These are phyloP conservation scores for Sprattus sprattus DNA, from an alignment of 2,113 vertebrate genomes.

Conservation along the genomic window DNA sequence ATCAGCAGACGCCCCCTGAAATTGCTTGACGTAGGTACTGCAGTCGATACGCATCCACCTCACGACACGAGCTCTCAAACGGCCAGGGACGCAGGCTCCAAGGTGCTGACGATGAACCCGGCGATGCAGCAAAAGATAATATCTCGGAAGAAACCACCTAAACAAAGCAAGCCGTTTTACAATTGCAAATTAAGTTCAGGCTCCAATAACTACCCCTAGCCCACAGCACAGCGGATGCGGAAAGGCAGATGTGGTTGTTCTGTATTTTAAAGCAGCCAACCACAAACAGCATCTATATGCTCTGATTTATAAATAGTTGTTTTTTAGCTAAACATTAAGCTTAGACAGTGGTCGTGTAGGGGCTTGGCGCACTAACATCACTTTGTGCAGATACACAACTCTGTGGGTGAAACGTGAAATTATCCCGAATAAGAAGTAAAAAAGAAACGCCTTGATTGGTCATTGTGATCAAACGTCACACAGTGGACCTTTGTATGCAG, in stretches of 20 bases:
- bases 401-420: neutral
- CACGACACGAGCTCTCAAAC: neutral
- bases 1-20: neutral
- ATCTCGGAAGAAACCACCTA: neutral
- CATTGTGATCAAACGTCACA: neutral
- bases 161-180: neutral
- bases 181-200: neutral
- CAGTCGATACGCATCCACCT: neutral
- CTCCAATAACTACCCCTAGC: neutral
- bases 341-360: neutral
- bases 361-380: neutral
- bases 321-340: neutral
- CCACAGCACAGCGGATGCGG: neutral
- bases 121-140: neutral
- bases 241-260: neutral
- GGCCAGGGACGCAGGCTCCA: neutral
- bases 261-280: neutral
- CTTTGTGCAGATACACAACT: neutral
- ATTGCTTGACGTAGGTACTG: slow-evolving; percentile 12
- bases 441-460: neutral
- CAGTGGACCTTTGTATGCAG: neutral
- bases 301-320: neutral
- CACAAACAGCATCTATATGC: neutral
- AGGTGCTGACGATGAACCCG: neutral
- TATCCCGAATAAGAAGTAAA: neutral